Evolutionary conservation across 2,888 invertebrate genomes (phyloP).

Genomic region (Plusia festucae): DNA sequence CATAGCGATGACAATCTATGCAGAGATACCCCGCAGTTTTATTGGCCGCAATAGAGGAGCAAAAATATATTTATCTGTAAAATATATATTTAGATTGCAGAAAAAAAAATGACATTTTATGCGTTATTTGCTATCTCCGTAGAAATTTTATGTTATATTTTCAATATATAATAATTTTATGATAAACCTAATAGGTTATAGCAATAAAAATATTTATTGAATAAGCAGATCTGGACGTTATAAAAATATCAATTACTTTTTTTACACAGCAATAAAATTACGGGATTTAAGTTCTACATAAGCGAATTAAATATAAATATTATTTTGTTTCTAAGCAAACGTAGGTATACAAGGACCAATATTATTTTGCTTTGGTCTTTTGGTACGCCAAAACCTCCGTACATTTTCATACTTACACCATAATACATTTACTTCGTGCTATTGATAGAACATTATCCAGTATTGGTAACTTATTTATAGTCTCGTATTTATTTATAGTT

Average conservation of each 20-base stretch:
- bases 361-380: not conserved
- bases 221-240: not conserved
- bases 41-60: constrained; percentile 68
- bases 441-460: not conserved
- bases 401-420: not conserved
- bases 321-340: not conserved
- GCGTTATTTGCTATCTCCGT: constrained; percentile 28
- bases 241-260: too few relatives aligned
- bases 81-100: constrained; percentile 57
- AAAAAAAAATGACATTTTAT: constrained; percentile 36
- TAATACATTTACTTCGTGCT: not conserved
- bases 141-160: constrained; percentile 16
- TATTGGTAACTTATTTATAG: not conserved
- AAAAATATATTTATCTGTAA: constrained; percentile 59
- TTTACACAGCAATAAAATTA: too few relatives aligned
- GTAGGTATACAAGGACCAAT: not conserved
- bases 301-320: too few relatives aligned
- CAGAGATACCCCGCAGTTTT: constrained; percentile 74
- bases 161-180: constrained; percentile 25
- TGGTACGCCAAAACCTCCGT: not conserved
- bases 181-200: constrained; percentile 16
- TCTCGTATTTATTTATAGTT: constrained; percentile 1
- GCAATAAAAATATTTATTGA: constrained; percentile 11
- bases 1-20: constrained; percentile 75
- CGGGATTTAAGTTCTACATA: too few relatives aligned